These are phyloP conservation scores for Caenorhabditis sulstoni DNA, from an alignment of 2,888 invertebrate genomes.

Conservation along the genomic window DNA sequence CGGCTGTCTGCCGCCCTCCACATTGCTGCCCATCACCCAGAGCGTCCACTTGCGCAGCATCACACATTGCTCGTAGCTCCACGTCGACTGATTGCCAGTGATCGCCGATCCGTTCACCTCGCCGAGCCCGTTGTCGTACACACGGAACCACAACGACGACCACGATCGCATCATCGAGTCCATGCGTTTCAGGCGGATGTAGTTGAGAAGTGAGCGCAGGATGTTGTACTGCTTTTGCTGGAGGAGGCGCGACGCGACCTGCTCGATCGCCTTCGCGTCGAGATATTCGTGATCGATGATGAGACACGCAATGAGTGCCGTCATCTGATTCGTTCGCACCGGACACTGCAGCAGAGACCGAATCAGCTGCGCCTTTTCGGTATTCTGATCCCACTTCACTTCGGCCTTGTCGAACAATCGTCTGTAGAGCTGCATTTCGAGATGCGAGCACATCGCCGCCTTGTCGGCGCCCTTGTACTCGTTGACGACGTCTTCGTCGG, in stretches of 20 bases:
- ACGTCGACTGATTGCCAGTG: slow-evolving; percentile 10
- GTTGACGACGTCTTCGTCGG: slow-evolving; percentile 45
- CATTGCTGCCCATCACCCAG: slow-evolving; percentile 50
- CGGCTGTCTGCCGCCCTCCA: slow-evolving; percentile 48
- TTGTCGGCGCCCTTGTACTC: neutral
- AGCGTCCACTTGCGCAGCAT: slow-evolving; percentile 53
- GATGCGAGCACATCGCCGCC: neutral
- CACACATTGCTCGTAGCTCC: slow-evolving; percentile 52
- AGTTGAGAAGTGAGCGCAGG: slow-evolving; percentile 38
- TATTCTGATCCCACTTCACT: slow-evolving; percentile 16
- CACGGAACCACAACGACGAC: slow-evolving; percentile 52
- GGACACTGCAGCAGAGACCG: slow-evolving; percentile 48
- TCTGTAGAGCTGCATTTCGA: slow-evolving; percentile 22
- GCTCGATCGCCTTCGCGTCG: slow-evolving; percentile 52
- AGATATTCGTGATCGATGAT: slow-evolving; percentile 51
- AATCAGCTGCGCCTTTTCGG: slow-evolving; percentile 42
- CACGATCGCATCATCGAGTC: slow-evolving; percentile 49
- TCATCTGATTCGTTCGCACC: slow-evolving; percentile 41
- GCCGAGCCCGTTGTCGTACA: slow-evolving; percentile 50
- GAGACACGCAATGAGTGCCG: slow-evolving; percentile 47
- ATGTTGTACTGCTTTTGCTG: slow-evolving; percentile 48
- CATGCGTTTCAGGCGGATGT: slow-evolving; percentile 20
- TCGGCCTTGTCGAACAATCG: slow-evolving; percentile 40
- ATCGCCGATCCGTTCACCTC: slow-evolving; percentile 36
- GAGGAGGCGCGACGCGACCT: slow-evolving; percentile 52